Base-by-base conservation (phyloP, 2,888 invertebrate genomes). In the Acanthopleura granulata region DNA sequence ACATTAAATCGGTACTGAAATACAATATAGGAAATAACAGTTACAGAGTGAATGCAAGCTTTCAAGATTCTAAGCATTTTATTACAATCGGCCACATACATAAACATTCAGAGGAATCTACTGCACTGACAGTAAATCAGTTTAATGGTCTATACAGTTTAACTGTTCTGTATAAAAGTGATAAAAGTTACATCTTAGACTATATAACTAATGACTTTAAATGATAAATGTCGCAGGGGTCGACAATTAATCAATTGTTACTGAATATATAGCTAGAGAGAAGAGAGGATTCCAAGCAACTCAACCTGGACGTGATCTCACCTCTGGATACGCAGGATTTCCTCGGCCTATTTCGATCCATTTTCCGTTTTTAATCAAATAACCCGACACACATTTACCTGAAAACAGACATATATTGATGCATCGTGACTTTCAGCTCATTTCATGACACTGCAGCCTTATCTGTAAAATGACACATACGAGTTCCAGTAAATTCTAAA, bases 261-360 rank as follows among this genome's bases (percentile, higher is more conserved):
- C 9, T 40, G 40, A 40, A 40, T 6, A 40, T 9, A 40, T 9
- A 9, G 3, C 40, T 40, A 40, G 3, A 40, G 40, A 40, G 40
- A 40, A 9, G 4, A 40, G 40, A 40, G 40, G 9, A 40, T 40
- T 6, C 9, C 40, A 40, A 40, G 9, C 40, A 40, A 6, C 40
- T 40, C 40, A 9, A 40, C 40, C 40, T 40, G 3, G 40, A 40
- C 40, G 40, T 40, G 40, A 40, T 9, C 40, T 40, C 40, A 71
- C 71, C 71, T 71, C 71, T 16, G 71, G 71, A 49, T n/a, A 71
- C 3, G 49, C 30, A 3, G 71, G 71, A 49, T 71, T 49, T 22
- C 71, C 71, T 49, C 71, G 71, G 25, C 71, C 71, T 18, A 71
- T 40, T 40, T 71, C 71, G 6, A 71, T 49, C 71, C 71, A 71